A percentile compares a stretch with the other conserved stretches of the same genome.
These are phyloP conservation scores for Dryadula phaetusa DNA, from an alignment of 2,888 invertebrate species.

Conservation along the genomic window DNA sequence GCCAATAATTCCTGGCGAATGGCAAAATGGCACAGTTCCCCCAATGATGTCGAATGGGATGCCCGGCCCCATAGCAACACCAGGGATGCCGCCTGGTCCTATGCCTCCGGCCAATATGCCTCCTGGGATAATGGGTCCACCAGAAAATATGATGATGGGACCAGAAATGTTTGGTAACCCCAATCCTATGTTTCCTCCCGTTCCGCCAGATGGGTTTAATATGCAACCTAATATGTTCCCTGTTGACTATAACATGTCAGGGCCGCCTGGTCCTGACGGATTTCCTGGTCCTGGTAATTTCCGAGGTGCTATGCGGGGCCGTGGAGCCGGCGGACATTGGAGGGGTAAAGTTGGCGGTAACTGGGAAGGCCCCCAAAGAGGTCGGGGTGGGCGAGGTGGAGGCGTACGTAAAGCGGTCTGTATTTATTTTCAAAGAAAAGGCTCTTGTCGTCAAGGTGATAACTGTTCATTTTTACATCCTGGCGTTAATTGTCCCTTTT, in stretches of 20 bases:
- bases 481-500: conserved; percentile 85
- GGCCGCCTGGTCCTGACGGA: conserved; percentile 65
- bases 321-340: conserved; percentile 79
- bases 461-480: conserved; percentile 94
- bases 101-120: conserved; percentile 69
- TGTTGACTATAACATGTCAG: conserved; percentile 79
- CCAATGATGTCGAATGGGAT: conserved; percentile 70
- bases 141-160: conserved; percentile 79
- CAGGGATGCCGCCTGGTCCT: conserved; percentile 61
- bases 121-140: conserved; percentile 52
- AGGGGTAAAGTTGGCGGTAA: conserved; percentile 77
- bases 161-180: conserved; percentile 72
- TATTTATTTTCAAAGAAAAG: conserved; percentile 91
- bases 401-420: conserved; percentile 86
- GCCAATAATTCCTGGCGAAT: conserved; percentile 69
- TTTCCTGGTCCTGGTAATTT: conserved; percentile 75
- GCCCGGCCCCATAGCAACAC: conserved; percentile 63
- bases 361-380: conserved; percentile 78
- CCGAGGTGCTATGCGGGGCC: conserved; percentile 83
- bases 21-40: conserved; percentile 69
- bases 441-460: conserved; percentile 92
- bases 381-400: conserved; percentile 78
- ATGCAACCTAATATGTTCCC: conserved; percentile 80
- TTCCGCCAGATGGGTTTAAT: conserved; percentile 72
- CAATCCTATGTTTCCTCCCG: conserved; percentile 67